Evolutionary conservation across 2,113 vertebrate species (phyloP).

Genomic region (Mesoclemmys tuberculata): DNA sequence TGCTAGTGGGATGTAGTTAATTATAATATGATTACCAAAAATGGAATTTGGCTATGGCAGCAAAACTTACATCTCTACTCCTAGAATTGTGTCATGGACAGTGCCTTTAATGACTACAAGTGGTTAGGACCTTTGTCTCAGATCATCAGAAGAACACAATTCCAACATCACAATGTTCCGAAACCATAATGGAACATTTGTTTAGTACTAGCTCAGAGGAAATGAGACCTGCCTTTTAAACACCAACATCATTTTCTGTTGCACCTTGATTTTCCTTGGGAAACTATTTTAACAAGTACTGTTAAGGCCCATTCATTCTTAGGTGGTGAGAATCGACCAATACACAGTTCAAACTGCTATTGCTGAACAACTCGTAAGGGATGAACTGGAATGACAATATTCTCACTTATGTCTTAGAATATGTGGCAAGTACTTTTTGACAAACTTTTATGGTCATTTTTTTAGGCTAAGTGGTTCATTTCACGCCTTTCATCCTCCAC

Average conservation of each 20-base stretch:
- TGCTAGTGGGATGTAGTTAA: background rate
- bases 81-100: fast-evolving
- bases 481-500: background rate
- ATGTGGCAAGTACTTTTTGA: background rate
- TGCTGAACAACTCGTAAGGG: background rate
- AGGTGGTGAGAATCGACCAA: background rate
- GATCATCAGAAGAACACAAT: background rate
- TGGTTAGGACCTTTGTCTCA: fast-evolving
- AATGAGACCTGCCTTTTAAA: background rate
- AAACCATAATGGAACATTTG: background rate
- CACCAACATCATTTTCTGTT: background rate
- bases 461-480: constrained; percentile 23
- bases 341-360: background rate
- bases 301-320: background rate
- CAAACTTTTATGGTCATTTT: constrained; percentile 2
- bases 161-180: background rate
- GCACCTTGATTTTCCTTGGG: background rate
- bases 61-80: background rate
- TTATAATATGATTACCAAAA: background rate
- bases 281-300: background rate
- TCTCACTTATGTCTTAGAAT: background rate
- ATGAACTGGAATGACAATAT: background rate
- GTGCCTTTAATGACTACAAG: background rate
- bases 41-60: background rate
- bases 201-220: background rate